Conservation (phyloP, 2,113 vertebrate species). For the Lutjanus erythropterus region DNA sequence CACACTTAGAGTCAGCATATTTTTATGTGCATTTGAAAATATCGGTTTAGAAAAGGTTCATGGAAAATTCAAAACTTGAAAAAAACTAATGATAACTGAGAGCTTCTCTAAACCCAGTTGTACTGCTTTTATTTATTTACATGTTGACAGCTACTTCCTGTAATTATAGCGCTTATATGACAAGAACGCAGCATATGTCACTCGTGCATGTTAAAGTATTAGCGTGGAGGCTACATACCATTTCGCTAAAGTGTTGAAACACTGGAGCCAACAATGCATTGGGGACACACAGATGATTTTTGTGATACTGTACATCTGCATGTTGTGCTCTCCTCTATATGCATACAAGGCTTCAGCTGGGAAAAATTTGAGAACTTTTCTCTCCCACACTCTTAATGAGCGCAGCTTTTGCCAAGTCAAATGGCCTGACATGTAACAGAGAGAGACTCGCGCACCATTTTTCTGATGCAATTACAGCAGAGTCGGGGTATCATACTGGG, state of each 20-base stretch:
- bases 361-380: constrained; percentile 75
- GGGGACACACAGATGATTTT: constrained; percentile 9
- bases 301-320: constrained; percentile 28
- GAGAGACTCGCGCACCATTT: constrained; percentile 78
- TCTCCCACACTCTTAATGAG: constrained; percentile 78
- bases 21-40: no score
- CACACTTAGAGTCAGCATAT: no score
- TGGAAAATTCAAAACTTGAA: no score
- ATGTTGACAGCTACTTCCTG: not conserved
- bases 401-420: constrained; percentile 74
- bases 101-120: not conserved
- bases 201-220: not conserved
- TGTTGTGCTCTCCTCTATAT: constrained; percentile 41
- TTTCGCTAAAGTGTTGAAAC: not conserved
- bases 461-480: constrained; percentile 93
- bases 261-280: not conserved
- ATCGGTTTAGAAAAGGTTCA: no score
- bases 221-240: not conserved
- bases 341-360: constrained; percentile 68
- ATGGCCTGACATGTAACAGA: constrained; percentile 80
- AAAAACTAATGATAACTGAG: not conserved
- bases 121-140: not conserved
- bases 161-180: not conserved
- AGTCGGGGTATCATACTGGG: constrained; percentile 90
- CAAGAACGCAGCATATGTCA: not conserved